Conservation (phyloP, 2,113 vertebrate genomes). For the Petrocephalus microphthalmus region DNA sequence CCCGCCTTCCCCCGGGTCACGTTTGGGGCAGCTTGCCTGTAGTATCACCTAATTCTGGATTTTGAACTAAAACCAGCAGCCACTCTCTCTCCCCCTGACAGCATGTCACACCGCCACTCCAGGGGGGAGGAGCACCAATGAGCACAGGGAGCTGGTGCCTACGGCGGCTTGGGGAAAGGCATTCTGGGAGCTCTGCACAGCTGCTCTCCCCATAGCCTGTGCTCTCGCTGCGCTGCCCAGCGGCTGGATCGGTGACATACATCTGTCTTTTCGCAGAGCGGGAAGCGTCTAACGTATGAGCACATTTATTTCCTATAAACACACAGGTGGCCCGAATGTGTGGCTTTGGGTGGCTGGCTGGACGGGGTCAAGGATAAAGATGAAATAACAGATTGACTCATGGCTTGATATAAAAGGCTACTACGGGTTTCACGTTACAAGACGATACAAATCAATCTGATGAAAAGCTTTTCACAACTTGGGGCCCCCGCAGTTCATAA, state of each 20-base stretch:
- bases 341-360: neutral
- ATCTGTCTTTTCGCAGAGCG: neutral
- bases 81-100: neutral
- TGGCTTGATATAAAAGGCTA: neutral
- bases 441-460: neutral
- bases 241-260: neutral
- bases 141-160: neutral
- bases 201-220: neutral
- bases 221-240: neutral
- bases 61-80: neutral
- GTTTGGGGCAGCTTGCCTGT: neutral
- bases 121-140: neutral
- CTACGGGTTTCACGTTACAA: neutral
- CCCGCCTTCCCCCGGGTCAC: too few relatives aligned
- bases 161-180: neutral
- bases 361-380: neutral
- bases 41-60: neutral
- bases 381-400: neutral
- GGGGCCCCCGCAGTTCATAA: neutral
- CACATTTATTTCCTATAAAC: neutral
- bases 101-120: neutral
- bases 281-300: neutral
- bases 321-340: neutral
- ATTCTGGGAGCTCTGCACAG: slow-evolving; percentile 13
- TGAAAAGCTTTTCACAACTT: neutral